These are phyloP conservation scores for Parotocinclus haroldoi DNA, from an alignment of 2,797 vertebrate species.

Conservation along the genomic window DNA sequence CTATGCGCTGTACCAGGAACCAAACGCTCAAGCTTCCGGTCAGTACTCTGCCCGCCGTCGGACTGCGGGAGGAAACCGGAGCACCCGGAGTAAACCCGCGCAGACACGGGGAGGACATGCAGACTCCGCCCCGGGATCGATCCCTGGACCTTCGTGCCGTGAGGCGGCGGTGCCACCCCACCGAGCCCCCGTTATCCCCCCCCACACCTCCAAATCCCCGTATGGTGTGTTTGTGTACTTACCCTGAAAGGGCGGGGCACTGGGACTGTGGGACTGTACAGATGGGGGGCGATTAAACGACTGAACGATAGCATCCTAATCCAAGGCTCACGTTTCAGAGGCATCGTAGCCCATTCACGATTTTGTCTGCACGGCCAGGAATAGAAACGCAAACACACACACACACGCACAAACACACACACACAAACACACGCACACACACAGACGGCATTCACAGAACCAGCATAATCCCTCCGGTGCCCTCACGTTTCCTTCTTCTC, in stretches of 20 bases:
- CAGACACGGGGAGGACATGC: too few species aligned
- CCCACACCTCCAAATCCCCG: too few species aligned
- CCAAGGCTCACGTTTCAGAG: neutral
- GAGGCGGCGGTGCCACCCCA: neutral
- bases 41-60: too few species aligned
- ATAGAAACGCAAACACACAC: constrained; percentile 5
- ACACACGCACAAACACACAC: constrained; percentile 14
- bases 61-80: too few species aligned
- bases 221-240: neutral
- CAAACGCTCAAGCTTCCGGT: too few species aligned
- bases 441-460: neutral
- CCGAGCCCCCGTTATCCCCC: too few species aligned
- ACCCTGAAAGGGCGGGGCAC: constrained; percentile 4
- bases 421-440: constrained; percentile 10
- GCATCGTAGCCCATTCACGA: neutral
- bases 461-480: neutral
- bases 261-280: constrained; percentile 19
- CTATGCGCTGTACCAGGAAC: too few species aligned
- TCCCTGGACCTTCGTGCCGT: too few species aligned
- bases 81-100: too few species aligned
- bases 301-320: neutral
- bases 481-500: neutral
- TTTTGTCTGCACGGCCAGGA: neutral
- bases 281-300: constrained; percentile 20
- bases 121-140: too few species aligned